A percentile compares a stretch with the other conserved stretches of the same genome.
These are phyloP conservation scores for Hyles vespertilio DNA, from an alignment of 1,140 invertebrate species.

Conservation along the genomic window DNA sequence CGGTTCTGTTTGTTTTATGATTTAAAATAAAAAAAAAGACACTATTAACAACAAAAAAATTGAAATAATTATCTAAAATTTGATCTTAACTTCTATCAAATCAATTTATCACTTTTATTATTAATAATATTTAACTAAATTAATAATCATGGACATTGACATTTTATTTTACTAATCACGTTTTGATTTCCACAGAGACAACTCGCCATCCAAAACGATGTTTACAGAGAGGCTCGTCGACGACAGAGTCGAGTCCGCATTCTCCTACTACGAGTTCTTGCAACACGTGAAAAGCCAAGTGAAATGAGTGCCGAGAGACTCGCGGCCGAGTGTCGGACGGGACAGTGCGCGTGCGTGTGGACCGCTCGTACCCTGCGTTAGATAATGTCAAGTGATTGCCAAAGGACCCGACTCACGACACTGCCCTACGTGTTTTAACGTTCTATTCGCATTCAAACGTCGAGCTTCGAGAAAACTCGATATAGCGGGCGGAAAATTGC, in stretches of 20 bases:
- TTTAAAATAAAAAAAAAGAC: too few species aligned
- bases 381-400: constrained; percentile 2
- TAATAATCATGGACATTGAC: not conserved
- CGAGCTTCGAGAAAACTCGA: constrained; percentile 14
- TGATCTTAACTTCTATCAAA: too few species aligned
- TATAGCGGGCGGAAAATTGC: too few species aligned
- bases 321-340: constrained; percentile 11
- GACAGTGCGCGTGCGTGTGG: constrained; percentile 13
- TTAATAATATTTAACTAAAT: not conserved
- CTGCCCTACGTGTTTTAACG: constrained; percentile 20
- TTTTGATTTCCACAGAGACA: constrained; percentile 82
- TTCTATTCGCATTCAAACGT: constrained; percentile 18
- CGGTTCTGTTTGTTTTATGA: too few species aligned
- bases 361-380: not conserved
- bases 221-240: constrained; percentile 95
- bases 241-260: constrained; percentile 93
- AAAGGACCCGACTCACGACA: constrained; percentile 15
- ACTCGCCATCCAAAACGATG: constrained; percentile 85
- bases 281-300: constrained; percentile 95
- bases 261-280: constrained; percentile 98
- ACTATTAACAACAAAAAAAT: too few species aligned
- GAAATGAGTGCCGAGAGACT: constrained; percentile 77
- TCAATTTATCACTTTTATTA: too few species aligned
- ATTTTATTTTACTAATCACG: not conserved
- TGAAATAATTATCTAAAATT: too few species aligned